Evolutionary conservation across 2,797 vertebrate genomes (phyloP).

Genomic region (Oreochromis mossambicus): DNA sequence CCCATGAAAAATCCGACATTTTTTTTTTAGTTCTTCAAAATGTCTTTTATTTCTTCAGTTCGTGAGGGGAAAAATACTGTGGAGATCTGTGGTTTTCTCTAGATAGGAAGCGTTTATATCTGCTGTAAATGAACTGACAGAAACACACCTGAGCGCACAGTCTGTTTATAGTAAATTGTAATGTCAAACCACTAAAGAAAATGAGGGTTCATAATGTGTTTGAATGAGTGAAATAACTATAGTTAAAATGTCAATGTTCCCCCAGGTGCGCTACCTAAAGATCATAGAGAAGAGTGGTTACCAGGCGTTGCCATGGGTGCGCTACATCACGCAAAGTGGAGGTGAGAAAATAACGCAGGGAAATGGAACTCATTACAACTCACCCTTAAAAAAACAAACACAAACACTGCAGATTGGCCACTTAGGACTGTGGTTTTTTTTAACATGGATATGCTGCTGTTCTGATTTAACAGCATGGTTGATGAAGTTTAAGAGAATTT

Average conservation of each 20-base stretch:
- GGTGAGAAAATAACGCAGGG: slow-evolving; percentile 61
- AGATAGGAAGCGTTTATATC: not conserved
- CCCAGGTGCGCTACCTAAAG: slow-evolving; percentile 81
- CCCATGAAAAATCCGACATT: not conserved
- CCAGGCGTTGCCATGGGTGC: slow-evolving; percentile 82
- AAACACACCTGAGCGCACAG: not conserved
- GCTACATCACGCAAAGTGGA: slow-evolving; percentile 84
- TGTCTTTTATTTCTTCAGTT: not conserved
- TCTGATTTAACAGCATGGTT: not conserved
- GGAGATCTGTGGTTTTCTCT: not conserved
- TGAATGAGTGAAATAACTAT: not conserved
- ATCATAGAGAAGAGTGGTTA: slow-evolving; percentile 85
- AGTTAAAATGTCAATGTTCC: slow-evolving; percentile 7
- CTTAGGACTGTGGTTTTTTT: not conserved
- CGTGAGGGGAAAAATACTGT: not conserved
- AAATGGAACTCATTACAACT: not conserved
- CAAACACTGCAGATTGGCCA: not conserved
- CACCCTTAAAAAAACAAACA: not conserved
- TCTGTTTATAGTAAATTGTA: not conserved
- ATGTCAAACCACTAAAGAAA: not conserved
- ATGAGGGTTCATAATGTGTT: not conserved
- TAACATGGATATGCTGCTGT: not conserved
- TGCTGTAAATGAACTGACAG: not conserved
- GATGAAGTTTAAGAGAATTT: not conserved
- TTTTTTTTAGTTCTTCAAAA: not conserved